Percentiles rank a stretch among this genome's conserved stretches.
Evolutionary conservation across 2,888 invertebrate species (phyloP).

Genomic region (Dascillus cervinus): DNA sequence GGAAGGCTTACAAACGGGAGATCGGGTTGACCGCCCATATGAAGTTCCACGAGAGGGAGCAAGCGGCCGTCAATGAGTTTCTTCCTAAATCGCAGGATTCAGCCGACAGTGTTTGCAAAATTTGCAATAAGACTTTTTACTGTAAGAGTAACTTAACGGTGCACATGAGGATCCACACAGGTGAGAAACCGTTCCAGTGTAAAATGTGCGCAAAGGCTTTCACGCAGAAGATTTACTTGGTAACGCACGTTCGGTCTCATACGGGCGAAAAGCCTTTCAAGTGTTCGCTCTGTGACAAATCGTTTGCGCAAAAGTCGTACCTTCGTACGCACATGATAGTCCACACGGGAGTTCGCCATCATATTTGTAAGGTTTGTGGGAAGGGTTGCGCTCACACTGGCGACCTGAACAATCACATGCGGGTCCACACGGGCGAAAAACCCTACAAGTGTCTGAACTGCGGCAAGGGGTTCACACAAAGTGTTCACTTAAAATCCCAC

Average conservation of each 20-base stretch:
- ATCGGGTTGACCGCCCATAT: conserved; percentile 3
- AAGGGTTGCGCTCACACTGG: conserved; percentile 5
- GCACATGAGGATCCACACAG: conserved; percentile 5
- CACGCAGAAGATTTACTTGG: conserved; percentile 1
- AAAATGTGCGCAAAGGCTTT: conserved; percentile 3
- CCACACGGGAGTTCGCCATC: conserved; percentile 3
- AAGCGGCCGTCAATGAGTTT: conserved; percentile 1
- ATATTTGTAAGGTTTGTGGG: conserved; percentile 3
- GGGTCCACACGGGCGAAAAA: conserved; percentile 4
- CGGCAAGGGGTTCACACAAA: background rate
- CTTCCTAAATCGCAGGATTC: conserved; percentile 1
- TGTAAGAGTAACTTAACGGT: conserved; percentile 4
- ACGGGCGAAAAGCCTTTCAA: conserved; percentile 7
- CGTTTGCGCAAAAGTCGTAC: conserved; percentile 4
- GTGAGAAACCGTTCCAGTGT: conserved; percentile 4
- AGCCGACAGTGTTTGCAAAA: conserved; percentile 1
- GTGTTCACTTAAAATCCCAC: background rate
- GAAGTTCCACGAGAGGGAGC: background rate
- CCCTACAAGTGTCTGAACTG: conserved; percentile 1
- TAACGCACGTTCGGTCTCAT: conserved; percentile 4
- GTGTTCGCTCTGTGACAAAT: conserved; percentile 4
- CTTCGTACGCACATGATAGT: conserved; percentile 4
- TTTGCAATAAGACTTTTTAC: conserved; percentile 4
- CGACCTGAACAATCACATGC: conserved; percentile 3
- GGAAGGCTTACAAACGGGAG: conserved; percentile 3